Base-by-base conservation (phyloP, 2,113 vertebrate genomes). In the Chionomys nivalis region DNA sequence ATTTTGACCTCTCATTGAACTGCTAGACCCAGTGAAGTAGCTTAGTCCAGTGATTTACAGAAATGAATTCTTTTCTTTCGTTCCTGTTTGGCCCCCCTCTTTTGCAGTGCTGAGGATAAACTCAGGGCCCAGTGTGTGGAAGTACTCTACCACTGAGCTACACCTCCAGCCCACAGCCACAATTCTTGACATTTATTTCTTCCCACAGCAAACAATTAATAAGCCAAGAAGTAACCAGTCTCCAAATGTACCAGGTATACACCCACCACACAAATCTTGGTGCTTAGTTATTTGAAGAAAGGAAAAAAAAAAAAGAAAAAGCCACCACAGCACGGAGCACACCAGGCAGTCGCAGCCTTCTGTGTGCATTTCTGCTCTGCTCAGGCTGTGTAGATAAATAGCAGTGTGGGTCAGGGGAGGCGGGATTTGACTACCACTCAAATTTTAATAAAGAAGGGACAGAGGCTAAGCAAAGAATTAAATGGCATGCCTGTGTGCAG, bases 171-270 rank as follows among this genome's bases (percentile, higher is more conserved):
- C 21, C 19, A 89, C 87, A 95, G 94, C 87, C 52, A 91, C 89
- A 87, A 70, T 94, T 97, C 79, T 81, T 89, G 82, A 94, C 94
- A 94, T 72, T 79, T 90, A 85, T 26, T 91, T 94, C 81, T 91
- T 96, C 66, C 79, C 75, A 87, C 31, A 97, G 91, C 63, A 96
- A 94, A 92, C 36, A 89, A 68, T 91, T 93, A 91, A 90, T 72
- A 89, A 95, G 70, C 44, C 47, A 93, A 96, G 93, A 94, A 97
- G 89, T 66, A 96, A 83, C 72, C 70, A 65, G 68, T 47, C 39
- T 68, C 44, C 78, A 89, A 65, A 70, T 87, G 94, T 90, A 82
- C 76, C 26, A 49, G 81, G 61, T 36, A 13, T 65, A 95, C 28
- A 89, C 83, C 78, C 77, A 94, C 75, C 81, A 63, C 55, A 87